Evolutionary conservation across 1,140 invertebrate genomes (phyloP).

Genomic region (Zaprionus capensis): DNA sequence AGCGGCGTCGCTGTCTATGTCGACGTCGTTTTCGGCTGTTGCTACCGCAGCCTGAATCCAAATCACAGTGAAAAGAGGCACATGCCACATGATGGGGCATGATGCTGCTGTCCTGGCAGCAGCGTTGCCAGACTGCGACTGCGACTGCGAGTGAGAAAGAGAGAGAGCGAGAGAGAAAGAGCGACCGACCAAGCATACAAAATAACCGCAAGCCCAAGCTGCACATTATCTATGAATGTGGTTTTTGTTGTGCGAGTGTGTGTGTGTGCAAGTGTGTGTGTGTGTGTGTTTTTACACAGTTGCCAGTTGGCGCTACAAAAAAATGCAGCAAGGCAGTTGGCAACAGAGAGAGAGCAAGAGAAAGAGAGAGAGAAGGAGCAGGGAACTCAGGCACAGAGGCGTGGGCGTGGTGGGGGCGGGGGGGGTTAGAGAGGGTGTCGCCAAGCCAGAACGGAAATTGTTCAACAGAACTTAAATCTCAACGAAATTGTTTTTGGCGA

Average conservation of each 20-base stretch:
- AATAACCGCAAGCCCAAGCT: conserved; percentile 78
- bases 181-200: conserved; percentile 74
- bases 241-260: conserved; percentile 6
- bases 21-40: conserved; percentile 22
- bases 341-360: background rate
- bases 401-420: background rate
- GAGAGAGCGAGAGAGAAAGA: background rate
- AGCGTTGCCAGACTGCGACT: conserved; percentile 17
- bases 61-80: conserved; percentile 32
- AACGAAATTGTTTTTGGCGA: conserved; percentile 81
- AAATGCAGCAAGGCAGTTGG: conserved; percentile 2
- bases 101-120: conserved; percentile 45
- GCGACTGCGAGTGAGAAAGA: background rate
- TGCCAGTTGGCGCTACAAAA: conserved; percentile 41
- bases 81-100: conserved; percentile 34
- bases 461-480: conserved; percentile 79
- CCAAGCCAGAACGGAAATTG: conserved; percentile 67
- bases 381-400: background rate
- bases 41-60: conserved; percentile 16
- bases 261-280: conserved; percentile 1
- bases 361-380: background rate
- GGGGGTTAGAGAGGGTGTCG: background rate
- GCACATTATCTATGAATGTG: conserved; percentile 81
- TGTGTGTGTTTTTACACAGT: conserved; percentile 21
- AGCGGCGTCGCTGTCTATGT: background rate